Evolutionary conservation across 2,888 invertebrate genomes (phyloP).

Genomic region (Melanotus villosus): DNA sequence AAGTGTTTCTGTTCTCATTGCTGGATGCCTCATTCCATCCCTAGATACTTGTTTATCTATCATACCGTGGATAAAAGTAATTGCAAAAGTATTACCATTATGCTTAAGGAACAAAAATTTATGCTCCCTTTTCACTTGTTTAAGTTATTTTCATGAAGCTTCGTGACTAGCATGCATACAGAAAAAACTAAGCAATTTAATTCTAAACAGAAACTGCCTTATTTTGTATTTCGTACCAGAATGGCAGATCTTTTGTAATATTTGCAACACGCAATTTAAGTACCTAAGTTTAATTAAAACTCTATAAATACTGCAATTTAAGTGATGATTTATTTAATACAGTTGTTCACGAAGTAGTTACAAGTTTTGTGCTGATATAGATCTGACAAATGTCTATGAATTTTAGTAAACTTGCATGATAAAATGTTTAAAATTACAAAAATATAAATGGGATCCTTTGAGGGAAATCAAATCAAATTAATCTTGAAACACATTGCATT

Average conservation of each 20-base stretch:
- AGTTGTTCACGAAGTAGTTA: too few species aligned
- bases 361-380: too few species aligned
- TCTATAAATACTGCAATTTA: too few species aligned
- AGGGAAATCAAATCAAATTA: too few species aligned
- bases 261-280: neutral
- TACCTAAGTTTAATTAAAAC: too few species aligned
- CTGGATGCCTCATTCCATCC: constrained; percentile 32
- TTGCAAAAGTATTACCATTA: constrained; percentile 32
- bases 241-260: neutral
- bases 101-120: constrained; percentile 26
- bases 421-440: too few species aligned
- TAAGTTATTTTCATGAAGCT: constrained; percentile 21
- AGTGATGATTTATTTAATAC: neutral
- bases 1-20: constrained; percentile 59
- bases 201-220: too few species aligned
- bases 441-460: too few species aligned
- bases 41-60: constrained; percentile 54
- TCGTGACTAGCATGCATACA: constrained; percentile 17
- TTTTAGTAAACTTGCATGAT: too few species aligned
- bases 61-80: constrained; percentile 41
- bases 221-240: neutral
- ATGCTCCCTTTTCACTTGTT: constrained; percentile 9
- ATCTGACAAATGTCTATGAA: too few species aligned
- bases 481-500: too few species aligned
- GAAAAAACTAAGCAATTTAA: constrained; percentile 21